Conservation (phyloP, 2,888 invertebrate genomes). For the Alentia gelatinosa region DNA sequence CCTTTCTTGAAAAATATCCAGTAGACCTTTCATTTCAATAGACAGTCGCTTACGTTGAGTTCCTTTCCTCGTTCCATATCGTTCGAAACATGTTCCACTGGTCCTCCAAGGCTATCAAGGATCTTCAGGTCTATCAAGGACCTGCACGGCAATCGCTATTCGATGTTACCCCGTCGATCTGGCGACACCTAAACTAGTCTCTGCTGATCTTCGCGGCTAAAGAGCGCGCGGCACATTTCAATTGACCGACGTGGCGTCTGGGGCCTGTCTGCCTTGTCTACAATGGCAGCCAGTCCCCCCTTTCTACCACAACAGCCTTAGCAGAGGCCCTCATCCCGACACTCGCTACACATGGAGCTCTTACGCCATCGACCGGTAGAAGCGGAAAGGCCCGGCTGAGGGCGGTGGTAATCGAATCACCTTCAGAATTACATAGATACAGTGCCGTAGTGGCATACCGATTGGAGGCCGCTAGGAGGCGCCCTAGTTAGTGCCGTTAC, state of each 20-base stretch:
- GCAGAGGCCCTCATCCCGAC: neutral
- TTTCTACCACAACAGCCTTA: neutral
- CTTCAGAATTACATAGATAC: neutral
- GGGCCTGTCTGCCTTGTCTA: neutral
- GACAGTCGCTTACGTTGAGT: too few relatives aligned
- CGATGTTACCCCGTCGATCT: neutral
- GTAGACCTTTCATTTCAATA: too few relatives aligned
- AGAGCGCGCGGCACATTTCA: neutral
- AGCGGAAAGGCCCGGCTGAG: neutral
- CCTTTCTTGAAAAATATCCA: too few relatives aligned
- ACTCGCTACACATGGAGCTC: neutral
- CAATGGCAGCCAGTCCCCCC: neutral
- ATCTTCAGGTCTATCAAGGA: too few relatives aligned
- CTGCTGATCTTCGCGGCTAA: neutral
- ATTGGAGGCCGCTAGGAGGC: neutral
- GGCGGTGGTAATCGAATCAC: slow-evolving; percentile 2
- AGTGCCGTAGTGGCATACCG: neutral
- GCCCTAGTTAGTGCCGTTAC: neutral
- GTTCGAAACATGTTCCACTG: too few relatives aligned
- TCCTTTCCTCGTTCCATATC: too few relatives aligned
- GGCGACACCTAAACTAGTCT: neutral
- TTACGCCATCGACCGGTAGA: neutral
- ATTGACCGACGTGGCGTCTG: neutral
- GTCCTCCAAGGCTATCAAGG: too few relatives aligned
- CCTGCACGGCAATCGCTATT: neutral